Evolutionary conservation across 2,797 vertebrate species (phyloP).

Genomic region (Chiroxiphia lanceolata): DNA sequence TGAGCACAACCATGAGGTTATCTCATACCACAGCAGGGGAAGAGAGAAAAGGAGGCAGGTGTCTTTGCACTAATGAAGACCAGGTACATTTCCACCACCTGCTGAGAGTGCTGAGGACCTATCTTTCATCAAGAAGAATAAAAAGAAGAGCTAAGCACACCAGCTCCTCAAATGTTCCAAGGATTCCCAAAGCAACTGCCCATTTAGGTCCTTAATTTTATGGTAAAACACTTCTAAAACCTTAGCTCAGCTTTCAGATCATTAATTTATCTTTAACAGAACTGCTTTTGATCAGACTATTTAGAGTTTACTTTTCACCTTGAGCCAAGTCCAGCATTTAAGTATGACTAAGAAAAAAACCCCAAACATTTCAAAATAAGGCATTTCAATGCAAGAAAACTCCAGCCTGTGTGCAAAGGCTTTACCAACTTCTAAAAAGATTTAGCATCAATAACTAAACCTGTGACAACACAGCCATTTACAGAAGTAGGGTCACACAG

Average conservation of each 20-base stretch:
- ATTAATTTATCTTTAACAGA: neutral
- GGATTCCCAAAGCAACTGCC: neutral
- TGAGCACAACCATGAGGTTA: neutral
- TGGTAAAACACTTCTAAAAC: neutral
- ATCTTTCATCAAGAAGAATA: neutral
- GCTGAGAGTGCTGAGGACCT: neutral
- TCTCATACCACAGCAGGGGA: neutral
- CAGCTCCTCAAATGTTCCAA: neutral
- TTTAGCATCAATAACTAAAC: neutral
- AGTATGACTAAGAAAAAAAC: neutral
- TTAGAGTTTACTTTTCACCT: neutral
- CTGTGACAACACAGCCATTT: neutral
- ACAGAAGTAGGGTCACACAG: neutral
- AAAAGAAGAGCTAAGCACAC: neutral
- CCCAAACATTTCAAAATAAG: neutral
- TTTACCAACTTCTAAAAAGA: neutral
- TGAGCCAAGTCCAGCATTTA: neutral
- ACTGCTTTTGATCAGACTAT: neutral
- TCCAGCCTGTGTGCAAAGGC: neutral
- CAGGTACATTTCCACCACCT: neutral
- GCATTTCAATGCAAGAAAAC: neutral
- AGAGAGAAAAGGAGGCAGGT: neutral
- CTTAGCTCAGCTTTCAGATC: neutral
- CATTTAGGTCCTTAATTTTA: neutral
- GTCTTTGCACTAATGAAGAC: neutral